Conservation (phyloP, 2,888 invertebrate genomes). For the Drosophila tripunctata region DNA sequence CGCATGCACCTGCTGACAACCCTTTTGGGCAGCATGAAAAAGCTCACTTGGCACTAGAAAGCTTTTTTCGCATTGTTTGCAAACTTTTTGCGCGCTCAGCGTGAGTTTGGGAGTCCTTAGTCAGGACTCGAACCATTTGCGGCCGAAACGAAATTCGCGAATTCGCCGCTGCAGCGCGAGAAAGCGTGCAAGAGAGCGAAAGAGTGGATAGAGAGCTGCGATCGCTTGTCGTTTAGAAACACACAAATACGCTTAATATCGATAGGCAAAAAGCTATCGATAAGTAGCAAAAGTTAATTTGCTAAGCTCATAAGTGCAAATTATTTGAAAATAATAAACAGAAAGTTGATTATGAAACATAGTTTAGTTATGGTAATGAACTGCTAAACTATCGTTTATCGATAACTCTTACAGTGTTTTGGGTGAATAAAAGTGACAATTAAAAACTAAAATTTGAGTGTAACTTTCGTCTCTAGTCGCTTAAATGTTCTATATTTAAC, state of each 20-base stretch:
- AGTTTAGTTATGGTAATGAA: too few relatives aligned
- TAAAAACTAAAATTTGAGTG: too few relatives aligned
- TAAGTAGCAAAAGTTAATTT: background rate
- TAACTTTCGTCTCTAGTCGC: too few relatives aligned
- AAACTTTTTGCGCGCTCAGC: slow-evolving; percentile 53
- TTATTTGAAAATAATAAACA: background rate
- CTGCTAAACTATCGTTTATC: background rate
- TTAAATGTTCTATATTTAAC: too few relatives aligned
- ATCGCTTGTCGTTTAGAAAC: slow-evolving; percentile 13
- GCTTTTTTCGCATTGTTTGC: slow-evolving; percentile 58
- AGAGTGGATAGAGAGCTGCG: background rate
- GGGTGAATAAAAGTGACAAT: too few relatives aligned
- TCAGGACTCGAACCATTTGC: slow-evolving; percentile 56
- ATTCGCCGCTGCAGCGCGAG: slow-evolving; percentile 36
- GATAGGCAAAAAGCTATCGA: background rate
- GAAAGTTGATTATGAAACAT: background rate
- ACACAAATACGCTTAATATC: background rate
- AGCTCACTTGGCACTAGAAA: slow-evolving; percentile 58
- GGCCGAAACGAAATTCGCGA: slow-evolving; percentile 19
- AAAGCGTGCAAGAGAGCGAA: background rate
- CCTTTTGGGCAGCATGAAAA: slow-evolving; percentile 42
- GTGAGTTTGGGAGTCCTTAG: slow-evolving; percentile 41
- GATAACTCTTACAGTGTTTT: too few relatives aligned
- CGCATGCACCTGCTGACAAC: slow-evolving; percentile 30
- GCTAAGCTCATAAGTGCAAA: too few relatives aligned